These are phyloP conservation scores for Drosophila aldrichi DNA, from an alignment of 2,888 invertebrate genomes.

Conservation along the genomic window DNA sequence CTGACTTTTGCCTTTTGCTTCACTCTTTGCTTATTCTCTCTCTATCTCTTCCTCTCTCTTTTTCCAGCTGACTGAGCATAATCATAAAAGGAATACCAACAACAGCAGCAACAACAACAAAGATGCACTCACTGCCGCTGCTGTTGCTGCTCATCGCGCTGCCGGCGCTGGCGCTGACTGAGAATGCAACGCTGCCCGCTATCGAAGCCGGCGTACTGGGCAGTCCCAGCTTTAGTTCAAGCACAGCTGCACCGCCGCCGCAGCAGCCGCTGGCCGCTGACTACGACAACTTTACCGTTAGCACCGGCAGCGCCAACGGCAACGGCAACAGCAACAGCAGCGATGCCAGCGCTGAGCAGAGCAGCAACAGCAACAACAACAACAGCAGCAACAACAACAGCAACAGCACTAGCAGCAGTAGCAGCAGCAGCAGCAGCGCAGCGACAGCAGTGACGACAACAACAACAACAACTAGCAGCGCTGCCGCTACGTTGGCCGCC, in stretches of 20 bases:
- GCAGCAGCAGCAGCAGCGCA: constrained; percentile 2
- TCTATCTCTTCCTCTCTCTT: background rate
- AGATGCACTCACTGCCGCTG: constrained; percentile 55
- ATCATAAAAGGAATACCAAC: constrained; percentile 17
- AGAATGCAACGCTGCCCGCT: constrained; percentile 62
- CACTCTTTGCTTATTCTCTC: background rate
- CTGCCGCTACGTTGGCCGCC: constrained; percentile 37
- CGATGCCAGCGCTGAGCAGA: constrained; percentile 59
- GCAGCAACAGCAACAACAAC: constrained; percentile 23
- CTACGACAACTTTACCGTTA: constrained; percentile 49
- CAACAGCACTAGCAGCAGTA: constrained; percentile 11
- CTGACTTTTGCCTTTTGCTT: constrained; percentile 36
- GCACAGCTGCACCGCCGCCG: constrained; percentile 49
- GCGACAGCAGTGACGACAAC: constrained; percentile 15
- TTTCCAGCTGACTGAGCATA: constrained; percentile 68
- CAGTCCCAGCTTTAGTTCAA: constrained; percentile 28
- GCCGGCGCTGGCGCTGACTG: constrained; percentile 42
- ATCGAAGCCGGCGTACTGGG: constrained; percentile 26
- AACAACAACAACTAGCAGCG: constrained; percentile 27
- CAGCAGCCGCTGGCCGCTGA: constrained; percentile 40
- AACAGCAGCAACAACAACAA: constrained; percentile 22
- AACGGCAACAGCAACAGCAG: constrained; percentile 18
- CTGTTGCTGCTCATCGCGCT: constrained; percentile 46
- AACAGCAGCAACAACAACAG: constrained; percentile 2
- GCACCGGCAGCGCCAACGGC: constrained; percentile 22